Evolutionary conservation across 1,140 invertebrate genomes (phyloP).

Genomic region (Galendromus occidentalis): DNA sequence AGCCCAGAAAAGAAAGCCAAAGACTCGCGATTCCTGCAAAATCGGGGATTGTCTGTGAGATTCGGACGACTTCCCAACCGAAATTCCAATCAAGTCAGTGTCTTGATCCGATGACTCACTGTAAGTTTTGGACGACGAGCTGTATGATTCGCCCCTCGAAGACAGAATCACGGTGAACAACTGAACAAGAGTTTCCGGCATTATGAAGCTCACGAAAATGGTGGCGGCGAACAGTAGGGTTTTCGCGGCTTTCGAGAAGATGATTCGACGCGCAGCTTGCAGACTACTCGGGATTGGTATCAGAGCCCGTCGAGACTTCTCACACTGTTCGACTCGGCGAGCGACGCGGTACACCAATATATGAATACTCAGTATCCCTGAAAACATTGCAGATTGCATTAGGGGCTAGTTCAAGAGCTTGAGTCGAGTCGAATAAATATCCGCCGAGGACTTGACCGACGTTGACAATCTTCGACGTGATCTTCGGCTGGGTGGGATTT

Average conservation of each 20-base stretch:
- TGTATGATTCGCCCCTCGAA: too few relatives aligned
- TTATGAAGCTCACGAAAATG: conserved; percentile 1
- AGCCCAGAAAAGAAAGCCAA: not conserved
- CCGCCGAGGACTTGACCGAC: too few relatives aligned
- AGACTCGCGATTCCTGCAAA: not conserved
- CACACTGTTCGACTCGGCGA: not conserved
- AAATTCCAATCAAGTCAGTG: too few relatives aligned
- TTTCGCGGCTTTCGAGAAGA: conserved; percentile 1
- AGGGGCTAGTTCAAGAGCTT: too few relatives aligned
- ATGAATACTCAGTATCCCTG: not conserved
- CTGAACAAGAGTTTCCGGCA: conserved; percentile 6
- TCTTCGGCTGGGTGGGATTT: too few relatives aligned
- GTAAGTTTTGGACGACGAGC: too few relatives aligned
- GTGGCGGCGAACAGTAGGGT: not conserved
- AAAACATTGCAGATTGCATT: not conserved
- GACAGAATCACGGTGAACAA: too few relatives aligned
- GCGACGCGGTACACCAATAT: conserved; percentile 3
- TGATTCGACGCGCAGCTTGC: not conserved
- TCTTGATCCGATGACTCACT: too few relatives aligned
- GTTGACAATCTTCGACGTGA: too few relatives aligned
- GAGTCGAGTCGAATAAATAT: too few relatives aligned
- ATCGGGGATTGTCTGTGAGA: not conserved
- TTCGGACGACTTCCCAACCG: too few relatives aligned
- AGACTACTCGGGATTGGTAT: not conserved
- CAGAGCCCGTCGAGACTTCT: not conserved